A percentile compares a stretch with the other conserved stretches of the same genome.
Evolutionary conservation across 1,140 invertebrate species (phyloP).

Genomic region (Belonocnema kinseyi): DNA sequence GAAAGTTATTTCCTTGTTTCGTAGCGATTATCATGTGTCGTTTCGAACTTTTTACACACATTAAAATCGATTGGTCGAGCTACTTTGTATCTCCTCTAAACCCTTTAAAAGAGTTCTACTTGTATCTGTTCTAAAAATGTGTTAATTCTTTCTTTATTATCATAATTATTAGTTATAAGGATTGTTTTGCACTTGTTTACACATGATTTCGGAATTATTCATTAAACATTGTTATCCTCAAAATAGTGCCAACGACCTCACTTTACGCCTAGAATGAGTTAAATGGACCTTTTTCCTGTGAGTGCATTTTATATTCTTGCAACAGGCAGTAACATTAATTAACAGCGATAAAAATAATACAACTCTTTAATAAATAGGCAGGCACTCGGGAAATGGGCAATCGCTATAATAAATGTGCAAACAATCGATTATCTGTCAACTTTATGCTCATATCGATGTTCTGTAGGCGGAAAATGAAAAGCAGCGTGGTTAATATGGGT

Average conservation of each 20-base stretch:
- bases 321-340: not conserved
- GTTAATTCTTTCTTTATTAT: not conserved
- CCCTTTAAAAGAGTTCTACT: not conserved
- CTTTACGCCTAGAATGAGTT: not conserved
- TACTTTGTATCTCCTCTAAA: no score
- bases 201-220: no score
- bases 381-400: not conserved
- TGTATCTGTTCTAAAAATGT: not conserved
- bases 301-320: conserved; percentile 2
- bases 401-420: not conserved
- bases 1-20: conserved; percentile 40
- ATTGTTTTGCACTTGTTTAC: no score
- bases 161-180: no score
- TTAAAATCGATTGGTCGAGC: no score
- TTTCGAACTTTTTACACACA: no score
- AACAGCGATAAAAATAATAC: conserved; percentile 23
- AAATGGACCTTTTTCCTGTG: not conserved
- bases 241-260: no score
- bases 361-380: conserved; percentile 1
- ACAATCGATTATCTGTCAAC: not conserved
- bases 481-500: no score
- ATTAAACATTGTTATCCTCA: no score
- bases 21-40: conserved; percentile 49
- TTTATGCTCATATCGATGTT: not conserved
- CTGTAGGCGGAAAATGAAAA: no score